These are phyloP conservation scores for Lordiphosa stackelbergi DNA, from an alignment of 1,140 invertebrate species.

Conservation along the genomic window DNA sequence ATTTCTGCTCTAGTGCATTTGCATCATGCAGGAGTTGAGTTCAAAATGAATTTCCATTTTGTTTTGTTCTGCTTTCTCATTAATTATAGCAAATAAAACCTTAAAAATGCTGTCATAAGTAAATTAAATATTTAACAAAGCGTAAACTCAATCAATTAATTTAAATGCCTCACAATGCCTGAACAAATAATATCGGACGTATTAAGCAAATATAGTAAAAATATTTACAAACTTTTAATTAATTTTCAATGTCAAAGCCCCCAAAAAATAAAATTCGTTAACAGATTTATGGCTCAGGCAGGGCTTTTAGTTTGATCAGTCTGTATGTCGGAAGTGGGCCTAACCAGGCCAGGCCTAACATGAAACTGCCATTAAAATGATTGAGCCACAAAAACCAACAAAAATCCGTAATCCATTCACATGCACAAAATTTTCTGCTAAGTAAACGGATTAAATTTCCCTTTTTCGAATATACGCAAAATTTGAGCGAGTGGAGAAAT, in stretches of 20 bases:
- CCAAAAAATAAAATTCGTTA: too few relatives aligned
- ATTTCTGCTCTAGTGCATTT: neutral
- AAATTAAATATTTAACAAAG: constrained; percentile 21
- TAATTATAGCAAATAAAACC: neutral
- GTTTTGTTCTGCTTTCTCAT: neutral
- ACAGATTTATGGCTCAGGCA: constrained; percentile 4
- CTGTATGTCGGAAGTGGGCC: neutral
- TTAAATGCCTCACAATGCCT: constrained; percentile 18
- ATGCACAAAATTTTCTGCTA: constrained; percentile 13
- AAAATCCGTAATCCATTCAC: constrained; percentile 37
- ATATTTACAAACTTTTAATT: constrained; percentile 26
- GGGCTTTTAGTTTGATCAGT: constrained; percentile 9
- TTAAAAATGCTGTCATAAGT: neutral
- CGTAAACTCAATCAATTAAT: constrained; percentile 23
- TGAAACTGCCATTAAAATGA: constrained; percentile 51
- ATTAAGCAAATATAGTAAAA: constrained; percentile 2
- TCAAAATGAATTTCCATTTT: neutral
- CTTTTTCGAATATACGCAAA: neutral
- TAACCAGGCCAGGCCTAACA: constrained; percentile 34
- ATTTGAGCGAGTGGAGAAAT: neutral
- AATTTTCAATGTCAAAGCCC: neutral
- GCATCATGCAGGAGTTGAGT: neutral
- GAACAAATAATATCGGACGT: too few relatives aligned
- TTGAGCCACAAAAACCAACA: constrained; percentile 43
- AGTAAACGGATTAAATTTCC: constrained; percentile 51